Evolutionary conservation across 2,113 vertebrate species (phyloP).

Genomic region (Tyto alba): DNA sequence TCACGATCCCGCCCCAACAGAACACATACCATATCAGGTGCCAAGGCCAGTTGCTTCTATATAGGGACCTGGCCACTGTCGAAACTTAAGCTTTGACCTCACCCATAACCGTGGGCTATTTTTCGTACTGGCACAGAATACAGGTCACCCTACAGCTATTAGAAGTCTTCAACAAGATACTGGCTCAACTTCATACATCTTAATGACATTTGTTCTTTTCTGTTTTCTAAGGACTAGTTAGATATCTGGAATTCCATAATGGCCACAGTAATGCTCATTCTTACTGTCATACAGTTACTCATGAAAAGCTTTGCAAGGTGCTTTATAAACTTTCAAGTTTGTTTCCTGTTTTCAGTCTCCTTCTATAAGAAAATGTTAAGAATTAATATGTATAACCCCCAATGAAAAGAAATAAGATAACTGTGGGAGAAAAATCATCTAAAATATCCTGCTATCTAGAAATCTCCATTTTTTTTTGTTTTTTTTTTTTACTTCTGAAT

Average conservation of each 20-base stretch:
- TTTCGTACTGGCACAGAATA: not conserved
- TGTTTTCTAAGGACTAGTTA: not conserved
- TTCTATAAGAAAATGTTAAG: not conserved
- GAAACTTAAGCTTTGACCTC: not conserved
- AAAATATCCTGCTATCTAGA: not conserved
- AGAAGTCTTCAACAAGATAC: not conserved
- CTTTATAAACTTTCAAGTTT: not conserved
- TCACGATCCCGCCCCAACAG: not conserved
- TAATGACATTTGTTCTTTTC: not conserved
- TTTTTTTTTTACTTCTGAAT: not conserved
- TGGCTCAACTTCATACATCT: not conserved
- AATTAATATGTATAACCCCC: not conserved
- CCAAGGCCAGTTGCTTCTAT: not conserved
- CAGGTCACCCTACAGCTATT: not conserved
- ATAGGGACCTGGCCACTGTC: not conserved
- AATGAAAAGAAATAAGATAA: not conserved
- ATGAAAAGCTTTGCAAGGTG: not conserved
- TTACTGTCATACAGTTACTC: not conserved
- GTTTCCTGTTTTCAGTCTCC: not conserved
- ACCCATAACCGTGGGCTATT: not conserved
- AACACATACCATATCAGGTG: not conserved
- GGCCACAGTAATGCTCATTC: not conserved
- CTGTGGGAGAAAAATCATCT: not conserved
- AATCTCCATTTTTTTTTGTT: not conserved
- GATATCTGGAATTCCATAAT: not conserved